These are phyloP conservation scores for Enteromius fasciolatus DNA, from an alignment of 2,797 vertebrate genomes.

Conservation along the genomic window DNA sequence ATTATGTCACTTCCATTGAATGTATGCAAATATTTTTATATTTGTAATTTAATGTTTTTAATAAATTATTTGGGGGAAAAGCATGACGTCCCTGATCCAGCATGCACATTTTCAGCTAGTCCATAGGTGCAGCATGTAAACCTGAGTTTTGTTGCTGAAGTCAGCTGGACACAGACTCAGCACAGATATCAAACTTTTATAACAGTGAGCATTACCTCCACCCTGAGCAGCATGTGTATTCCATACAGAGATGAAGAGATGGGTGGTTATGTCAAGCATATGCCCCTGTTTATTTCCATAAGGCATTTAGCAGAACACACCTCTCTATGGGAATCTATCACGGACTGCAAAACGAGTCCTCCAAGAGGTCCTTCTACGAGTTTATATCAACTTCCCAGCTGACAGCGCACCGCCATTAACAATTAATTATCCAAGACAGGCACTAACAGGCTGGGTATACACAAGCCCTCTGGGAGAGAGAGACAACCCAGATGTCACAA, in stretches of 20 bases:
- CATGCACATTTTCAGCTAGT: background rate
- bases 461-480: conserved; percentile 62
- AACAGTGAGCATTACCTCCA: conserved; percentile 44
- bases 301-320: conserved; percentile 62
- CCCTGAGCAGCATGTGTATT: conserved; percentile 54
- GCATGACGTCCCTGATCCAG: background rate
- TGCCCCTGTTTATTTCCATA: conserved; percentile 60
- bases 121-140: background rate
- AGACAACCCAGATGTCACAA: conserved; percentile 66
- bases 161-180: conserved; percentile 28
- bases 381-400: conserved; percentile 65
- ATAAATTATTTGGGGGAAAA: background rate
- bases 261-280: conserved; percentile 61
- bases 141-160: conserved; percentile 3
- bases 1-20: background rate
- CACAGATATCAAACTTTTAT: conserved; percentile 51
- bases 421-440: conserved; percentile 63
- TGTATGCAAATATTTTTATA: background rate
- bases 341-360: conserved; percentile 59
- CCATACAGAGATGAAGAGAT: conserved; percentile 58
- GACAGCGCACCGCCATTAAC: conserved; percentile 62
- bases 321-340: conserved; percentile 63
- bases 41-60: background rate
- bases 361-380: conserved; percentile 61
- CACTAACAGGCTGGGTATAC: conserved; percentile 65